Conservation (phyloP, 2,113 vertebrate genomes). For the Sylvilagus bachmani region DNA sequence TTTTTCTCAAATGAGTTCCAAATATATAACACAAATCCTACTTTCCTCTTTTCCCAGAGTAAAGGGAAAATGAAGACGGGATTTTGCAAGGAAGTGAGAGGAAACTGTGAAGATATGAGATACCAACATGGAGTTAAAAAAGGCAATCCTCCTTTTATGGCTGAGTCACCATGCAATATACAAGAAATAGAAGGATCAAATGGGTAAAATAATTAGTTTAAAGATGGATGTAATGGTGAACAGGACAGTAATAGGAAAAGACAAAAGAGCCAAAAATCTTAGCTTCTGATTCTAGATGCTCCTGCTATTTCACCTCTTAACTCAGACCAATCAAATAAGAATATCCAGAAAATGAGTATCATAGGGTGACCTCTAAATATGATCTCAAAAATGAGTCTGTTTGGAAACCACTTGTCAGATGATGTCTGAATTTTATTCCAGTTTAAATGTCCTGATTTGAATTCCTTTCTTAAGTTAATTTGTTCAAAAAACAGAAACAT, state of each 20-base stretch:
- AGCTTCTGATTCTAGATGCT: background rate
- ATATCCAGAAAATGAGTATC: background rate
- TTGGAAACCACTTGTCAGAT: background rate
- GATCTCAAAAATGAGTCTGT: background rate
- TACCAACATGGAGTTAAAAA: background rate
- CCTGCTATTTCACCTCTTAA: background rate
- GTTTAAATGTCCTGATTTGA: background rate
- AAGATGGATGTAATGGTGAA: background rate
- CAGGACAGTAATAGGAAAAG: background rate
- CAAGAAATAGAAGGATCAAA: background rate
- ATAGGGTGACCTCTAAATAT: background rate
- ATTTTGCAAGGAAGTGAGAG: background rate
- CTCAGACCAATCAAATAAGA: background rate
- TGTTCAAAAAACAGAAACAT: too few species aligned
- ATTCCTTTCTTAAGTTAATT: background rate
- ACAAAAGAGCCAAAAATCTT: background rate
- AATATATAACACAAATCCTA: background rate
- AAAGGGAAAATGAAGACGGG: background rate
- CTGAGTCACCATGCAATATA: background rate
- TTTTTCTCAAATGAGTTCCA: background rate
- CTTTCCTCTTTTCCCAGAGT: background rate
- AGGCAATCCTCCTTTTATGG: background rate
- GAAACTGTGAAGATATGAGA: background rate
- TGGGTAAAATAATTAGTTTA: background rate
- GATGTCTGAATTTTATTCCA: background rate